These are phyloP conservation scores for Enteromius treurensis DNA, from an alignment of 2,797 vertebrate species.

Conservation along the genomic window DNA sequence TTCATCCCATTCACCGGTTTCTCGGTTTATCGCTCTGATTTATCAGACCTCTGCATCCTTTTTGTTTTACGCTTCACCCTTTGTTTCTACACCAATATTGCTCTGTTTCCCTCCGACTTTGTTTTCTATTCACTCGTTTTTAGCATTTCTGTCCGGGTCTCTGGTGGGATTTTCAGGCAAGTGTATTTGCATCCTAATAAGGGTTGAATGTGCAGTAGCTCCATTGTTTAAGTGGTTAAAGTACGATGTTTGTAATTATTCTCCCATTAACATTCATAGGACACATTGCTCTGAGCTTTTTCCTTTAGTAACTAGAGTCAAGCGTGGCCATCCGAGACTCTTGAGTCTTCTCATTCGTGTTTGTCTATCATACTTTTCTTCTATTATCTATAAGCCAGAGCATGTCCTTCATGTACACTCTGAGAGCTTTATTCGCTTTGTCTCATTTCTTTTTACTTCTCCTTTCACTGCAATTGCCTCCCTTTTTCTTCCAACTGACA, in stretches of 20 bases:
- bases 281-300: conserved; percentile 82
- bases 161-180: conserved; percentile 87
- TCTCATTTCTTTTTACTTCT: conserved; percentile 39
- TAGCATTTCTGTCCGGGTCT: conserved; percentile 62
- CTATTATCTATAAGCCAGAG: conserved; percentile 78
- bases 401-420: conserved; percentile 37
- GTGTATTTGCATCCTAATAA: conserved; percentile 90
- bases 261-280: conserved; percentile 82
- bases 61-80: conserved; percentile 51
- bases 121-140: conserved; percentile 65
- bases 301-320: conserved; percentile 81
- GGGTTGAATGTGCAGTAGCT: conserved; percentile 86
- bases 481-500: conserved; percentile 77
- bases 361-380: conserved; percentile 74
- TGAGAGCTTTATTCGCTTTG: conserved; percentile 33
- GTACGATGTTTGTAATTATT: conserved; percentile 87
- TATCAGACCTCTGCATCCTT: conserved; percentile 78
- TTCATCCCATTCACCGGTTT: conserved; percentile 56
- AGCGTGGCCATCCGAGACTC: conserved; percentile 69
- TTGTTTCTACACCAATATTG: conserved; percentile 57
- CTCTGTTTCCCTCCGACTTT: conserved; percentile 13
- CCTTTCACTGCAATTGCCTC: conserved; percentile 59
- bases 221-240: conserved; percentile 86
- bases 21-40: conserved; percentile 85
- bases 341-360: conserved; percentile 67